Conservation (phyloP, 2,113 vertebrate species). For the Ciconia stormi region DNA sequence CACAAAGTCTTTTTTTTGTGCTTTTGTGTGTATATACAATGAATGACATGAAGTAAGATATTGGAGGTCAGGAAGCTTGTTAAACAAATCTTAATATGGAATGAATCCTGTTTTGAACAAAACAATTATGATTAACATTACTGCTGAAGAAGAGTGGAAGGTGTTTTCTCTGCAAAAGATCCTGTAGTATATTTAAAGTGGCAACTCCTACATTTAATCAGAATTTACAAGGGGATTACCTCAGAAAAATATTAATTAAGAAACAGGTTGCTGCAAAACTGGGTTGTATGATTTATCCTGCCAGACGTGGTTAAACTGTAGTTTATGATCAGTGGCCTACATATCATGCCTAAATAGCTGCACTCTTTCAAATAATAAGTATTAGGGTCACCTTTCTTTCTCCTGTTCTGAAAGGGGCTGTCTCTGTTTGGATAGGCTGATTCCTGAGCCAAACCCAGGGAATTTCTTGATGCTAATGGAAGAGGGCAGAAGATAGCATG, state of each 20-base stretch:
- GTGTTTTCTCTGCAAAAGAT: not conserved
- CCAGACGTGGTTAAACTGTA: conserved; percentile 29
- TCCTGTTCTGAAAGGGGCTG: not conserved
- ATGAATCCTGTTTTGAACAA: not conserved
- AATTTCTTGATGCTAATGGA: conserved; percentile 52
- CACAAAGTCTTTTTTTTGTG: not conserved
- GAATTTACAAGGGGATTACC: conserved; percentile 3
- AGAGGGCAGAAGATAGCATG: conserved; percentile 35
- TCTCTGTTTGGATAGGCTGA: not conserved
- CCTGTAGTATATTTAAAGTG: not conserved
- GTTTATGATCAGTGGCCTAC: conserved; percentile 25
- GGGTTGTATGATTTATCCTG: not conserved
- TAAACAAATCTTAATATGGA: not conserved
- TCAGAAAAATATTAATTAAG: conserved; percentile 14
- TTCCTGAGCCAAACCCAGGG: conserved; percentile 22
- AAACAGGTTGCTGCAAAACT: conserved; percentile 33
- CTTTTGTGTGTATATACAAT: not conserved
- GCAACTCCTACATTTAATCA: not conserved
- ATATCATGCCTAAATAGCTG: conserved; percentile 51
- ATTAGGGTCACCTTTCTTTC: conserved; percentile 47
- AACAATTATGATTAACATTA: not conserved
- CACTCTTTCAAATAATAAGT: not conserved
- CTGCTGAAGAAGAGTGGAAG: not conserved
- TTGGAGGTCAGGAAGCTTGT: not conserved
- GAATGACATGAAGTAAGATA: not conserved